Percentiles rank a stretch among this genome's conserved stretches.
Conservation (phyloP, 2,888 invertebrate species). For the Aphodius granarius region DNA sequence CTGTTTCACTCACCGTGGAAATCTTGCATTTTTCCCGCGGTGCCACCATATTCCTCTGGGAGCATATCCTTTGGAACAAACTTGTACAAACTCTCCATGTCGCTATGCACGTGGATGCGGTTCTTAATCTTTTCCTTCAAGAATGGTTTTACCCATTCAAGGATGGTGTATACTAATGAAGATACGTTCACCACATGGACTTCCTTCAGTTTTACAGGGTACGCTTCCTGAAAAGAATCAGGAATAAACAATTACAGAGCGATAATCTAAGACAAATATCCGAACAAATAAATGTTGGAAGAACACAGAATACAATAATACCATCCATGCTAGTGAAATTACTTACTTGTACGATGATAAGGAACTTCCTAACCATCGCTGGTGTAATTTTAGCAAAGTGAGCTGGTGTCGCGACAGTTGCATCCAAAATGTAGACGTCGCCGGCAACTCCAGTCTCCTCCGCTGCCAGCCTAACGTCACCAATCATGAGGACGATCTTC, state of each 20-base stretch:
- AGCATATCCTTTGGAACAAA: conserved; percentile 78
- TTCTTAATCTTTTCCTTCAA: conserved; percentile 85
- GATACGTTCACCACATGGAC: conserved; percentile 85
- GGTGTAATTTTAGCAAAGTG: conserved; percentile 87
- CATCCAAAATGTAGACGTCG: conserved; percentile 81
- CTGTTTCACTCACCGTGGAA: conserved; percentile 65
- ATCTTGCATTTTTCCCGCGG: conserved; percentile 70
- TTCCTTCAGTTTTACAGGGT: conserved; percentile 85
- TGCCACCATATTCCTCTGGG: conserved; percentile 82
- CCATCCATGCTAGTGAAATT: background rate
- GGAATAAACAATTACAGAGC: background rate
- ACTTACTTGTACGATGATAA: conserved; percentile 74
- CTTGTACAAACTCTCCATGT: conserved; percentile 72
- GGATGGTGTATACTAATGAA: conserved; percentile 80
- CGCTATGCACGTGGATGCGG: conserved; percentile 78
- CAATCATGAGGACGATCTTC: conserved; percentile 83
- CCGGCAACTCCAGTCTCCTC: conserved; percentile 82
- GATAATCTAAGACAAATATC: no score
- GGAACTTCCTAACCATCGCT: conserved; percentile 78
- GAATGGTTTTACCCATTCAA: conserved; percentile 84
- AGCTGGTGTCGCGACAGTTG: conserved; percentile 73
- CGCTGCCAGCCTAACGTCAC: conserved; percentile 76
- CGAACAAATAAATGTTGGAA: background rate
- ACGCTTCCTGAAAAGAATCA: conserved; percentile 68
- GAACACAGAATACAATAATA: background rate